Percentiles rank a stretch among this genome's conserved stretches.
Evolutionary conservation across 1,140 invertebrate species (phyloP).

Genomic region (Eurytemora carolleeae): DNA sequence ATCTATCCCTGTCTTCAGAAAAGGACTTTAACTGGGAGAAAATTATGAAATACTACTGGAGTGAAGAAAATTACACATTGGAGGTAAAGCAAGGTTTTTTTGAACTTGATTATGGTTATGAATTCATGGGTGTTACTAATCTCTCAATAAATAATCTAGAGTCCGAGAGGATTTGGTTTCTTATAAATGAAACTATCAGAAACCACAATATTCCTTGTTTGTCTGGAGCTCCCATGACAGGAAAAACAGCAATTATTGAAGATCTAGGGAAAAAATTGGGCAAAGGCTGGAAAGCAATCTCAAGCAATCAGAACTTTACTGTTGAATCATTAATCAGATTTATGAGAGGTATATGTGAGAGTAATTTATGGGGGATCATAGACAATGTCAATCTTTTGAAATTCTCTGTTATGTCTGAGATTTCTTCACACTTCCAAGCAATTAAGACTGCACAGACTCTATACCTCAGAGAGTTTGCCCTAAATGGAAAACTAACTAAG

Average conservation of each 20-base stretch:
- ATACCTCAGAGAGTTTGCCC: background rate
- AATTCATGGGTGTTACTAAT: conserved; percentile 3
- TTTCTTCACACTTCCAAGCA: background rate
- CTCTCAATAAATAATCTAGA: background rate
- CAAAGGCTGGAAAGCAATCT: background rate
- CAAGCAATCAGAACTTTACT: background rate
- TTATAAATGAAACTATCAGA: background rate
- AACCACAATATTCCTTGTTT: background rate
- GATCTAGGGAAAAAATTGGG: background rate
- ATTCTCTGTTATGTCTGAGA: background rate
- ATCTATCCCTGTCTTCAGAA: background rate
- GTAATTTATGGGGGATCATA: background rate
- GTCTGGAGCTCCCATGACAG: background rate
- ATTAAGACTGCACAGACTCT: background rate
- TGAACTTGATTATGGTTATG: conserved; percentile 3
- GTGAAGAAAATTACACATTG: background rate
- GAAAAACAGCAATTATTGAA: background rate
- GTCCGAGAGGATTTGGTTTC: background rate
- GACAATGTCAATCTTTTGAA: background rate
- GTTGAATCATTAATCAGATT: background rate
- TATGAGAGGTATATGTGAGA: background rate
- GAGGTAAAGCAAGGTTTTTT: background rate
- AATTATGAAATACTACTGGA: conserved; percentile 5
- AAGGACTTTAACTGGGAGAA: background rate
- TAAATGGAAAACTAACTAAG: background rate